These are phyloP conservation scores for Stegostoma tigrinum DNA, from an alignment of 2,113 vertebrate genomes.

Conservation along the genomic window DNA sequence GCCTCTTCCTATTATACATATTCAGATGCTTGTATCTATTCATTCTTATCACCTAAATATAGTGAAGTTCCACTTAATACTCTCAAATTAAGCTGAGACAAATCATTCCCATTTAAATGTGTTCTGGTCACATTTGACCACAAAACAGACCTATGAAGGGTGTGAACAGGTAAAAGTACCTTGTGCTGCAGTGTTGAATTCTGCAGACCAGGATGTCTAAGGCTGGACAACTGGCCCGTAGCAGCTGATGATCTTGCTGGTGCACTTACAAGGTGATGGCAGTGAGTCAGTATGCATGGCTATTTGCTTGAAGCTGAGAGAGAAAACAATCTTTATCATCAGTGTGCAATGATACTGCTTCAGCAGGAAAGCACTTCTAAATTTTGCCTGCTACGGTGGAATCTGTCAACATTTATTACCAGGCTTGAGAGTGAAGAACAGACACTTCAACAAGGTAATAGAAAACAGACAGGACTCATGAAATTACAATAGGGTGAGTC, in stretches of 20 bases:
- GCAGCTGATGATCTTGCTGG: neutral
- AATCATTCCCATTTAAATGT: neutral
- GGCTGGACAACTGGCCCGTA: neutral
- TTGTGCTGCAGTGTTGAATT: neutral
- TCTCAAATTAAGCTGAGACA: neutral
- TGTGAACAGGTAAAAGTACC: neutral
- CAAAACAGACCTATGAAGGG: neutral
- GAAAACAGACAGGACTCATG: neutral
- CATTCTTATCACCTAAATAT: neutral
- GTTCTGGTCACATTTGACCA: neutral
- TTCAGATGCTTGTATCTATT: neutral
- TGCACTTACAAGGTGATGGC: neutral
- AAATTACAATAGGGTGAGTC: neutral
- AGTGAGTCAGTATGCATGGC: neutral
- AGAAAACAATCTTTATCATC: neutral
- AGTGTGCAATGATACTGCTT: neutral
- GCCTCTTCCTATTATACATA: too few species aligned
- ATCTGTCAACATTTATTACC: neutral
- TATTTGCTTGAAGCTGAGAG: neutral
- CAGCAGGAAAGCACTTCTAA: neutral
- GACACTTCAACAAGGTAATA: neutral
- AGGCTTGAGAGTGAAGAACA: neutral
- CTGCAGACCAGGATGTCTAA: neutral
- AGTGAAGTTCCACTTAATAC: neutral
- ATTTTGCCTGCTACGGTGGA: neutral